Evolutionary conservation across 2,888 invertebrate species (phyloP), one percentile per base, ranked within the genome.

Genomic region (Amblyteles armatorius): DNA sequence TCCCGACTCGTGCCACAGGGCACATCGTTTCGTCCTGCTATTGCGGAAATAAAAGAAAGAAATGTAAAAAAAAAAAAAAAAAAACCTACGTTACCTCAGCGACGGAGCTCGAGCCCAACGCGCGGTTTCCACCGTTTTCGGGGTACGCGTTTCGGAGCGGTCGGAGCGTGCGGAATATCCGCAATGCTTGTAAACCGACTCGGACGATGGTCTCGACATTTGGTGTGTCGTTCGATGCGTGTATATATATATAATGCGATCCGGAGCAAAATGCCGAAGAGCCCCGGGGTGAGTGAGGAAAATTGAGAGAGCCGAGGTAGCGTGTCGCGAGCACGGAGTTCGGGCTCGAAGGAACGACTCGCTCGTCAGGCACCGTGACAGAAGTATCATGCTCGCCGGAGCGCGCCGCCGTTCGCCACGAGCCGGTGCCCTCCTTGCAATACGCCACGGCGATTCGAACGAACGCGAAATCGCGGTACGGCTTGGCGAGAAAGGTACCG

Each of bases 361-460:
- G 79, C 65, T 72, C 65, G 76, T 86, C 85, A 87, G 88, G 67
- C 84, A 89, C 88, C 89, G 89, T 89, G 89, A 88, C 88, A 88
- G 79, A 85, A 87, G 87, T 89, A 88, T 89, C 89, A 88, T 86
- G 90, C 89, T 90, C 87, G 84, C 88, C 84, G 88, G 86, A 89
- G 90, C 89, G 87, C 88, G 86, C 83, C 82, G 85, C 86, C 73
- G 80, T 78, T 84, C 78, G 80, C 71, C 77, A 72, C 79, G 77
- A 85, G 78, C 80, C 65, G 77, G 68, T 88, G 87, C 68, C 80
- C 63, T 73, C 69, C 52, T 65, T 16, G 50, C 65, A 33, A 50
- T 65, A 52, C 72, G 57, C 11, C 72, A 19, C 19, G 50, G 36
- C 40, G 67, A 69, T 44, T 33, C 50, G 76, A 84, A 81, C 76